Evolutionary conservation across 1,140 invertebrate species (phyloP), one percentile per base, ranked within the genome.

Genomic region (Eufriesea mexicana): DNA sequence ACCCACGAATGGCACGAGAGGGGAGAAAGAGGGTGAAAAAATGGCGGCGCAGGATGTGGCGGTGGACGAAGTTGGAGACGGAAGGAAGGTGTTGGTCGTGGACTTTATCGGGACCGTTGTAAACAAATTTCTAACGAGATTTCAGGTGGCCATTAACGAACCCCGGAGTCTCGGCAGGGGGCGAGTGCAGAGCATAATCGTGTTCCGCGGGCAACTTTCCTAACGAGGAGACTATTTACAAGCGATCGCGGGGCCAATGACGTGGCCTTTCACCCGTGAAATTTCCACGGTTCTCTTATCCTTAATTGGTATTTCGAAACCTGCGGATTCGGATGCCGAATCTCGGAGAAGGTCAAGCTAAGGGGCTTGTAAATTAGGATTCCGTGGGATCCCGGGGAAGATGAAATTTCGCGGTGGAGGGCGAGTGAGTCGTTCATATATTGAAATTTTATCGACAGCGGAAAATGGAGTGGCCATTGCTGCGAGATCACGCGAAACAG

Each of bases 91-190:
- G 42, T 54, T 25, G 55, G 16, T 2, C 18, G 57, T 54, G 59
- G 35, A 81, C 62, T 73, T 86, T 64, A 86, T 81, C 66, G 57
- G 23, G 71, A 55, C 70, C 73, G 62, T 79, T 70, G 55, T 78
- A 75, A 76, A 70, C 76, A 66, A 78, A 87, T 87, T 83, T 87
- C 73, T 75, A 87, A 86, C 75, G 64, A 87, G 74, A 87, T 78
- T 86, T 57, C 70, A 64, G 74, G 62, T 85, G 70, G 61, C 74
- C 72, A 72, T 86, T 86, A 86, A 86, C 67, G 68, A 82, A 61
- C 73, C 72, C 59, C 73, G 61, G 77, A 71, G 68, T 61, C 80
- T 49, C 45, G 49, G 76, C 25, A 18, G 55, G 1, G 51, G 67
- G n/a, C 54, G 64, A 74, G 74, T 25, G 35, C 20, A 47, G 54